Conservation (phyloP, 2,113 vertebrate species). For the Mus pahari region DNA sequence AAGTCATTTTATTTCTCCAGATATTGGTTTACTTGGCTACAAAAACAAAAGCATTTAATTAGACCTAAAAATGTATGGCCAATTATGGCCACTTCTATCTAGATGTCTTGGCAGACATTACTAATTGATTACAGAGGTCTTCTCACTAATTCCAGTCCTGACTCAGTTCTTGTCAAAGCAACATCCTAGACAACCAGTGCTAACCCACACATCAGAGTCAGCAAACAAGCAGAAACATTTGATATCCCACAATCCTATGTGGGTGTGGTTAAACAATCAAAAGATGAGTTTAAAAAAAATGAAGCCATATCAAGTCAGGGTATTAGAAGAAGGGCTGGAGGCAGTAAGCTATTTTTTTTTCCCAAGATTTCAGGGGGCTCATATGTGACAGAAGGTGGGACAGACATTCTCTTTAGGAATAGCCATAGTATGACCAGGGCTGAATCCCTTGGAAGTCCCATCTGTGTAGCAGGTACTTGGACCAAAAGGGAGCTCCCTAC, state of each 20-base stretch:
- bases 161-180: not conserved
- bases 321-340: conserved; percentile 14
- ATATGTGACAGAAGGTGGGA: not conserved
- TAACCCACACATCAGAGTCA: not conserved
- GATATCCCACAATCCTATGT: conserved; percentile 5
- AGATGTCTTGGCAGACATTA: not conserved
- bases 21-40: not conserved
- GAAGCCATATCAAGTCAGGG: not conserved
- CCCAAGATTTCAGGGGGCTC: not conserved
- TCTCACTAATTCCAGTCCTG: not conserved
- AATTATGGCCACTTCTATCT: not conserved
- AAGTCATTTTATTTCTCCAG: not conserved
- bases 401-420: not conserved
- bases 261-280: not conserved
- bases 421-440: not conserved
- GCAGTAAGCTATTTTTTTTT: not conserved
- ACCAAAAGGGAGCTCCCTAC: not conserved
- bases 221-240: not conserved
- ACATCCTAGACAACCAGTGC: not conserved
- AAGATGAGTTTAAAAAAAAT: conserved; percentile 21
- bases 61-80: not conserved
- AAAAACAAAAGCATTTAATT: not conserved
- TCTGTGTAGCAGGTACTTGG: not conserved
- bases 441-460: not conserved
- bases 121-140: not conserved